Evolutionary conservation across 2,888 invertebrate species (phyloP).

Genomic region (Trypoxylon attenuatum): DNA sequence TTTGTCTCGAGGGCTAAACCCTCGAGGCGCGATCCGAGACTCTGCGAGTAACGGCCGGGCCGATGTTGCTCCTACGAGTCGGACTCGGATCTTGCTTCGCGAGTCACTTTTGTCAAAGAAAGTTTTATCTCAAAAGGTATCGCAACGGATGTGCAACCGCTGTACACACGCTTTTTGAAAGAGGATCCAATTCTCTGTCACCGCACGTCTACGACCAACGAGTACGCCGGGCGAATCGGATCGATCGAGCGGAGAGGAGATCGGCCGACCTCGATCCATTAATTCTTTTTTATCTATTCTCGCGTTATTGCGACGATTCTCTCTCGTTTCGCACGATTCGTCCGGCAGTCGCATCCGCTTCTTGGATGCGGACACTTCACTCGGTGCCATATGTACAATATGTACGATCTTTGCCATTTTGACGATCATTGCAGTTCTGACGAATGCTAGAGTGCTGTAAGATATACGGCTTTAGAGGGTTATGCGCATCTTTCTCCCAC

Average conservation of each 20-base stretch:
- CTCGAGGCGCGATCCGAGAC: no score
- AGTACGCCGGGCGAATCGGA: slow-evolving; percentile 34
- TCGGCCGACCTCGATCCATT: neutral
- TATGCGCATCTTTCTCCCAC: slow-evolving; percentile 68
- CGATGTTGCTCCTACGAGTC: no score
- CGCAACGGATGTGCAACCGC: slow-evolving; percentile 49
- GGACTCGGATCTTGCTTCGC: no score
- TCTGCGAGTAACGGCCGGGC: no score
- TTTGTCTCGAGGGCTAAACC: no score
- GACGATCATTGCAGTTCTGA: slow-evolving; percentile 61
- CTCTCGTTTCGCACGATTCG: slow-evolving; percentile 26
- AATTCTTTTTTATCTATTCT: no score
- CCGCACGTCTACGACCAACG: slow-evolving; percentile 45
- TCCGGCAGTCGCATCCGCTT: slow-evolving; percentile 22
- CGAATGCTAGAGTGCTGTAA: slow-evolving; percentile 75
- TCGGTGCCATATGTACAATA: slow-evolving; percentile 38
- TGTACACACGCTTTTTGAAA: slow-evolving; percentile 50
- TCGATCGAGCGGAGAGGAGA: neutral
- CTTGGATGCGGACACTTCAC: slow-evolving; percentile 36
- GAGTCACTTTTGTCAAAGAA: no score
- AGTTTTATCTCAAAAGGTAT: no score
- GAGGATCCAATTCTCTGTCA: slow-evolving; percentile 41
- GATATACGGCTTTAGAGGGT: slow-evolving; percentile 71
- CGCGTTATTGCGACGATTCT: no score
- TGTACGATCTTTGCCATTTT: slow-evolving; percentile 50